phyloP scores from a whole-genome alignment of 2,113 vertebrate species.

The Aramus guarauna region DNA sequence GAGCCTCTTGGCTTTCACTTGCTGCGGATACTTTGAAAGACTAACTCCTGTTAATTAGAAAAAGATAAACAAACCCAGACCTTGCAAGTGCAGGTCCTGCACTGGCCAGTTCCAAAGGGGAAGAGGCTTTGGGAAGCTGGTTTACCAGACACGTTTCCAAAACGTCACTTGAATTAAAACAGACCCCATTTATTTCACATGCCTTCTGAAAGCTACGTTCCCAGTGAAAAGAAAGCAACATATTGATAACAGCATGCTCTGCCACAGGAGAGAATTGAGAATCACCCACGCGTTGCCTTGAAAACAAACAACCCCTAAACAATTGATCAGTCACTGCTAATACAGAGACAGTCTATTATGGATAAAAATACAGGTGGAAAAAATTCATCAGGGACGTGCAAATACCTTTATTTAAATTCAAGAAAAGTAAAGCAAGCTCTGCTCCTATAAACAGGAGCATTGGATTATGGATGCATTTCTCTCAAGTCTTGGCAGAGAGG shows the following conservation, averaged over 20 bases:
- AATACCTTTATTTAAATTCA: slow-evolving; percentile 46
- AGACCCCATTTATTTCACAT: slow-evolving; percentile 28
- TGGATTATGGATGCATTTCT: slow-evolving; percentile 13
- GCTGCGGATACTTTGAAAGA: background rate
- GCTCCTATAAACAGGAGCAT: background rate
- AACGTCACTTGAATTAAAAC: background rate
- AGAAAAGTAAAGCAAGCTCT: slow-evolving; percentile 28
- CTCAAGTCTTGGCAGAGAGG: background rate
- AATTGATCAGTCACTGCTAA: slow-evolving; percentile 45
- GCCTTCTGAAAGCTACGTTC: background rate
- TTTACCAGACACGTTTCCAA: background rate
- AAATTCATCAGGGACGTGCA: slow-evolving; percentile 52
- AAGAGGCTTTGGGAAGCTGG: background rate
- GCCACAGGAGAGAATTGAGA: slow-evolving; percentile 14
- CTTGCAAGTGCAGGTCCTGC: background rate
- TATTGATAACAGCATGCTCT: slow-evolving; percentile 37
- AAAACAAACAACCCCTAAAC: slow-evolving; percentile 56
- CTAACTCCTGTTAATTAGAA: slow-evolving; percentile 36
- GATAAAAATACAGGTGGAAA: slow-evolving; percentile 43
- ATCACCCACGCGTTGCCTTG: slow-evolving; percentile 12
- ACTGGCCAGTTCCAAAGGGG: background rate
- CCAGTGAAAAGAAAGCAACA: slow-evolving; percentile 4
- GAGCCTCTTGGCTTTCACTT: background rate
- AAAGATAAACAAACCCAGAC: slow-evolving; percentile 1
- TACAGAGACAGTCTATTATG: slow-evolving; percentile 11